These are phyloP conservation scores for Lepidurus apus DNA, from an alignment of 1,140 invertebrate genomes.

Conservation along the genomic window DNA sequence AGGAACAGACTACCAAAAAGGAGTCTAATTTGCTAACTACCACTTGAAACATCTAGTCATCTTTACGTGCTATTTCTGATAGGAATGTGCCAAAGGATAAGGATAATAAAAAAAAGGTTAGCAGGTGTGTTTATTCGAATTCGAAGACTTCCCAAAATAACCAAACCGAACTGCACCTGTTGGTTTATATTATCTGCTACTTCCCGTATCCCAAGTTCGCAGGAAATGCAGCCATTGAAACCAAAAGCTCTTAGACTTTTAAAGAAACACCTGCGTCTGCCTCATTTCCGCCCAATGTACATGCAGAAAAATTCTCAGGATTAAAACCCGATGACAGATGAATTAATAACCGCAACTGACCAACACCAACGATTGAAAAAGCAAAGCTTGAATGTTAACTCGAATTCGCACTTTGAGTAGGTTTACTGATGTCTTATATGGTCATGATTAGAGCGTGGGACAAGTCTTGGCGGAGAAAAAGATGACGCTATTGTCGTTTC, in stretches of 20 bases:
- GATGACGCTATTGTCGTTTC: conserved; percentile 15
- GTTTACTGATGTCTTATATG: neutral
- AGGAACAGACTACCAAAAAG: no score
- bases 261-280: neutral
- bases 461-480: neutral
- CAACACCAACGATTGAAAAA: neutral
- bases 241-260: neutral
- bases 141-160: neutral
- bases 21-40: neutral
- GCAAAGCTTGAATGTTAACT: neutral
- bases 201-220: neutral
- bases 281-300: neutral
- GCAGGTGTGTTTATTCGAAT: neutral
- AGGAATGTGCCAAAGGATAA: neutral
- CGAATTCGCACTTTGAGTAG: neutral
- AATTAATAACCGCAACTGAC: neutral
- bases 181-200: neutral
- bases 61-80: neutral
- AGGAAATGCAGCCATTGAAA: conserved; percentile 14
- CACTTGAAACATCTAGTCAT: neutral
- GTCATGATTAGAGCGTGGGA: neutral
- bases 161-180: neutral
- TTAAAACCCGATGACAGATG: neutral
- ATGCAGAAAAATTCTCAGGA: neutral
- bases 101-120: neutral